These are phyloP conservation scores for Gari tellinella DNA, from an alignment of 2,888 invertebrate genomes.

Conservation along the genomic window DNA sequence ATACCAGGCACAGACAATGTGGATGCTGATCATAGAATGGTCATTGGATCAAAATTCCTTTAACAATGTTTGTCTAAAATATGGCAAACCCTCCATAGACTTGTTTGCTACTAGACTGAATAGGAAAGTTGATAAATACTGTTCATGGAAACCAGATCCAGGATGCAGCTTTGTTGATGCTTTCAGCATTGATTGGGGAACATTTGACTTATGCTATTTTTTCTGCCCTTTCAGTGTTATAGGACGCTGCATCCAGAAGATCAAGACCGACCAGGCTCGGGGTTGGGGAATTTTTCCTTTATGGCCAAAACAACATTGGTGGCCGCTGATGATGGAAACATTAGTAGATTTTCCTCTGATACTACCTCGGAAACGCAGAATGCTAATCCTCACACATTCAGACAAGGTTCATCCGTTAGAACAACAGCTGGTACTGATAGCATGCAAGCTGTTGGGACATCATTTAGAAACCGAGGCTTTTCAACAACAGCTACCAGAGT, in stretches of 20 bases:
- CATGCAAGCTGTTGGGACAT: constrained; percentile 36
- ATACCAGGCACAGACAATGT: constrained; percentile 13
- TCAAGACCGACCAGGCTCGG: constrained; percentile 7
- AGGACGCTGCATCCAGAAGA: constrained; percentile 31
- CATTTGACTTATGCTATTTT: constrained; percentile 26
- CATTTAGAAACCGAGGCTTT: constrained; percentile 29
- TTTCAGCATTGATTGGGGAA: constrained; percentile 17
- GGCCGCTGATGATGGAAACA: constrained; percentile 6
- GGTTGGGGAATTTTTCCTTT: constrained; percentile 20
- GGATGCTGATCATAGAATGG: constrained; percentile 38
- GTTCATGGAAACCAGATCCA: constrained; percentile 36
- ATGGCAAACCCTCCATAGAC: constrained; percentile 17
- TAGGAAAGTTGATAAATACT: constrained; percentile 14
- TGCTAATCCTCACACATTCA: constrained; percentile 11
- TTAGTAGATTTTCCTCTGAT: constrained; percentile 27
- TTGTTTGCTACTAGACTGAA: constrained; percentile 43
- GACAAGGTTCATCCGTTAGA: constrained; percentile 20
- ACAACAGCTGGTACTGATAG: constrained; percentile 28
- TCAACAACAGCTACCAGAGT: constrained; percentile 29
- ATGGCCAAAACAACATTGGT: constrained; percentile 47
- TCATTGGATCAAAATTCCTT: constrained; percentile 11
- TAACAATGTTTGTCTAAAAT: constrained; percentile 5
- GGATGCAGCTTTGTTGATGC: constrained; percentile 23
- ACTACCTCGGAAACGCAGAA: constrained; percentile 5
- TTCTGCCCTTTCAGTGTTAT: constrained; percentile 59